Conservation (phyloP, 2,797 vertebrate species). For the Chromis chromis region DNA sequence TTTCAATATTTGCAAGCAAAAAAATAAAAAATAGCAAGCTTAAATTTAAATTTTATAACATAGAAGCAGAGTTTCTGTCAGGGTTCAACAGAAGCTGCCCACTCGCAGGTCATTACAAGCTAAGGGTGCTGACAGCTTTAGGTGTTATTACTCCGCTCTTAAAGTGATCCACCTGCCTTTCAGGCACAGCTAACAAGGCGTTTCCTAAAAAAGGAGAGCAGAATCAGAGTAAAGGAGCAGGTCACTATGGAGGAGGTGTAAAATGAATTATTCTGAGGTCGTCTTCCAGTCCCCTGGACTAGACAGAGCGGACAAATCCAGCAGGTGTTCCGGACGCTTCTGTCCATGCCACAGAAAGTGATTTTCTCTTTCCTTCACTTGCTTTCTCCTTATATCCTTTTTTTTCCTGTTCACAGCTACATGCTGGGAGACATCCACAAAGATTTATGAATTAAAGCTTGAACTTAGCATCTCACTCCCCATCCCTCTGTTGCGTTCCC, state of each 20-base stretch:
- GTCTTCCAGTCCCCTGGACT: constrained; percentile 46
- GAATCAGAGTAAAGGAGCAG: constrained; percentile 42
- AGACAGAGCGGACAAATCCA: constrained; percentile 63
- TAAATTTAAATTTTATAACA: constrained; percentile 19
- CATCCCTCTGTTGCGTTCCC: constrained; percentile 46
- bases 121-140: constrained; percentile 43
- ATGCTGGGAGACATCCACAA: constrained; percentile 65
- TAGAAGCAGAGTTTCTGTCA: neutral
- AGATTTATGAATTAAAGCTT: constrained; percentile 79
- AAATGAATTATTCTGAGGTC: constrained; percentile 74
- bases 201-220: constrained; percentile 46
- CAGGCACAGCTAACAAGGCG: constrained; percentile 57
- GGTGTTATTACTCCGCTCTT: constrained; percentile 43
- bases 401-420: constrained; percentile 51
- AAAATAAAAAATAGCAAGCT: constrained; percentile 40
- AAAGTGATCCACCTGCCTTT: constrained; percentile 44
- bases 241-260: constrained; percentile 49
- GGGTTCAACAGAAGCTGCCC: constrained; percentile 4
- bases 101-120: constrained; percentile 19
- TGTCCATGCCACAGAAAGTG: constrained; percentile 60
- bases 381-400: constrained; percentile 33
- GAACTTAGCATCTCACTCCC: constrained; percentile 63
- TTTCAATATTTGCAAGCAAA: neutral
- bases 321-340: constrained; percentile 59
- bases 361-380: constrained; percentile 51